Percentiles rank a stretch among this genome's conserved stretches.
Conservation (phyloP, 2,113 vertebrate genomes). For the Equus przewalskii region DNA sequence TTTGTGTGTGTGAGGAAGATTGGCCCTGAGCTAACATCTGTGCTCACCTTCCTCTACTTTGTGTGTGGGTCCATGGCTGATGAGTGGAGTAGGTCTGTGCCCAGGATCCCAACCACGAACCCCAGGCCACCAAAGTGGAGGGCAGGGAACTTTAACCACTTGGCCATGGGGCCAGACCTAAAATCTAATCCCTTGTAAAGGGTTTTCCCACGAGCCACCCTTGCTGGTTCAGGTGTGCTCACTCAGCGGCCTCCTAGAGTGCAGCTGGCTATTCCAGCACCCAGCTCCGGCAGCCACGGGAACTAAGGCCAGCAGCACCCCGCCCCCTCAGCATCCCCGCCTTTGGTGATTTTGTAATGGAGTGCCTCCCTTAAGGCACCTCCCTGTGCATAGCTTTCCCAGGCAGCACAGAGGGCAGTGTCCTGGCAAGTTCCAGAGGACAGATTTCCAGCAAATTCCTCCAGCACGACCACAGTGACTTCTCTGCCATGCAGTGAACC, state of each 20-base stretch:
- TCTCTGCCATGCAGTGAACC: neutral
- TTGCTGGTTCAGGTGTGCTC: neutral
- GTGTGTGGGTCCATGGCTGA: no score
- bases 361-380: neutral
- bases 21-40: no score
- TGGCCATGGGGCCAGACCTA: no score
- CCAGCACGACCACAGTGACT: neutral
- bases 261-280: neutral
- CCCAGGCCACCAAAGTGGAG: no score
- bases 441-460: neutral
- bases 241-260: neutral
- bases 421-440: neutral
- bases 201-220: neutral
- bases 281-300: accelerated
- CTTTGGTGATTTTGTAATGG: neutral
- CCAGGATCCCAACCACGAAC: no score
- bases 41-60: no score
- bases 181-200: neutral
- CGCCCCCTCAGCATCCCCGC: neutral
- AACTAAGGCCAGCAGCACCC: no score
- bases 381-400: neutral
- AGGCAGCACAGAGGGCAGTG: neutral
- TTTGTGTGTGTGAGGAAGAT: no score
- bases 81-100: no score
- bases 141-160: no score